Evolutionary conservation across 2,113 vertebrate genomes (phyloP).

Genomic region (Emydura subglobosa): DNA sequence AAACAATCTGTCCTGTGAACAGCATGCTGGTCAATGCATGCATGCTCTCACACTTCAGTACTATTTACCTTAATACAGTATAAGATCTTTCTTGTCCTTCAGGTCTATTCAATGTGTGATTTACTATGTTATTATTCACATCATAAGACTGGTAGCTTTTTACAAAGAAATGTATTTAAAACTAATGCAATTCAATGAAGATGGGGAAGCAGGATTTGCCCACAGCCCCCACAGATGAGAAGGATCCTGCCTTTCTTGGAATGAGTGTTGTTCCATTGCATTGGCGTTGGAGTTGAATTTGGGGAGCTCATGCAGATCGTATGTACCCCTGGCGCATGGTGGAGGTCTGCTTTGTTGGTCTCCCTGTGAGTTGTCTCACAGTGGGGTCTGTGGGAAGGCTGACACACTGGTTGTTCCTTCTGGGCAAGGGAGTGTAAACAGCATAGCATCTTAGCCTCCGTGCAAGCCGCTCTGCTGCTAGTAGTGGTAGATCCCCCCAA

Average conservation of each 20-base stretch:
- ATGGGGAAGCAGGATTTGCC: background rate
- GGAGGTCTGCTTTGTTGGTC: too few relatives aligned
- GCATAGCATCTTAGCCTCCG: too few relatives aligned
- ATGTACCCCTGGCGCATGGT: background rate
- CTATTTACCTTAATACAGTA: background rate
- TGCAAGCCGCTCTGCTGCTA: background rate
- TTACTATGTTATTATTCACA: background rate
- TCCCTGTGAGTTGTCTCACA: too few relatives aligned
- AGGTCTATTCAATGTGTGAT: too few relatives aligned
- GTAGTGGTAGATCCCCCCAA: rapidly evolving
- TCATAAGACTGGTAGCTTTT: background rate
- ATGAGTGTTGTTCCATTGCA: background rate
- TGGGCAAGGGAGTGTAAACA: too few relatives aligned
- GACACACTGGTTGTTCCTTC: too few relatives aligned
- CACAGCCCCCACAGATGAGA: background rate
- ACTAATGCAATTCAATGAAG: background rate
- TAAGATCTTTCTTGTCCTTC: too few relatives aligned
- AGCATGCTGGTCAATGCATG: rapidly evolving
- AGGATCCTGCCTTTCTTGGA: background rate
- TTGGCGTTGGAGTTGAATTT: background rate
- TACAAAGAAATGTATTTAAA: background rate
- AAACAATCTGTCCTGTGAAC: background rate
- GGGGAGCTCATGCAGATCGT: too few relatives aligned
- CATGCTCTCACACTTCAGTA: background rate
- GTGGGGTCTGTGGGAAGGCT: too few relatives aligned